Base-by-base conservation (phyloP, 2,113 vertebrate species). In the Acrocephalus kingi region DNA sequence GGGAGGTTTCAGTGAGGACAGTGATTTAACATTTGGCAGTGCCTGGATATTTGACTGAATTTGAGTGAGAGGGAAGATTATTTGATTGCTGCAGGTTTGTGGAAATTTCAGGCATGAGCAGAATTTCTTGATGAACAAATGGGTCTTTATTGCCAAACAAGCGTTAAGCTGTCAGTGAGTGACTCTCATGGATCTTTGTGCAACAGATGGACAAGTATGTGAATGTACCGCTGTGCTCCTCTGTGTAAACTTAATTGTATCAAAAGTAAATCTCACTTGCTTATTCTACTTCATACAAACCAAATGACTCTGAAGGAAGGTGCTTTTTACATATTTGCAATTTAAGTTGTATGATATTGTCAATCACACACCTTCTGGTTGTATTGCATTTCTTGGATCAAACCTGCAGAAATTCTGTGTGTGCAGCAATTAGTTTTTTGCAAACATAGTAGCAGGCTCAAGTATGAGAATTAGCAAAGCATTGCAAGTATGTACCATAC, bases 111-210 rank as follows among this genome's bases (percentile, higher is more conserved):
- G 58, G 20, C 66, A 69, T 62, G 79, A 94, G 62, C 49, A 81
- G 43, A 72, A 69, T 58, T 89, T 78, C 61, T 78, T 64, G 66
- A 56, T 81, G 81, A 93, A 79, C 49, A 89, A 61, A 37, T 41
- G 17, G 33, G 14, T 37, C 16, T 85, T 43, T 46, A 72, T 68
- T 94, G 39, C 64, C 71, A 80, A 67, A 55, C 11, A 71, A 80
- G 17, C 23, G 39, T 68, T 81, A 79, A 69, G 75, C 31, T 55
- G 58, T 52, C 33, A 49, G 45, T 37, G 52, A 82, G 64, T 49
- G 61, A 8, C 59, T 72, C 24, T 63, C 8, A 3, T n/a, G 52
- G 72, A 37, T 71, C 59, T 93, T 93, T 93, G 67, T 86, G 90
- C 56, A 86, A 58, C 59, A 86, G 69, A 67, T 27, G 52, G 25